Percentiles rank a stretch among this genome's conserved stretches.
These are phyloP conservation scores for Tenthredo notha DNA, from an alignment of 2,888 invertebrate species.

Conservation along the genomic window DNA sequence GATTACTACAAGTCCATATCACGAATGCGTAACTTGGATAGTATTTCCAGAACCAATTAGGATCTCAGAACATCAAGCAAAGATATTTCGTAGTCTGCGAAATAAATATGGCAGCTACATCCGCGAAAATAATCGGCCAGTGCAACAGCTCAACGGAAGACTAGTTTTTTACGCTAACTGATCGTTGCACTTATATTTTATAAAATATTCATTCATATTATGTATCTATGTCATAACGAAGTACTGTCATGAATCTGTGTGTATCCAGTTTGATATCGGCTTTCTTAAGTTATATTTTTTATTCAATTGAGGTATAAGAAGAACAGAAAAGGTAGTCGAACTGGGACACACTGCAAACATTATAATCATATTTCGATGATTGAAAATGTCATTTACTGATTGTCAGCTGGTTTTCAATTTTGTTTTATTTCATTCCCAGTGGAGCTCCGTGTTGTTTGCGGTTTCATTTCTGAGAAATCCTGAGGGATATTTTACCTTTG, in stretches of 20 bases:
- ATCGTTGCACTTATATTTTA: neutral
- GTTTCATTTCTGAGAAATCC: neutral
- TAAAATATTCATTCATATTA: neutral
- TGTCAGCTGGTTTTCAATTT: neutral
- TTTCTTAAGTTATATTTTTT: neutral
- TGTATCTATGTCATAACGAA: neutral
- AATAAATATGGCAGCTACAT: conserved; percentile 35
- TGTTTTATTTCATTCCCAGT: neutral
- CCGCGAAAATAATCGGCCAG: conserved; percentile 41
- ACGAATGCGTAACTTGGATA: conserved; percentile 69
- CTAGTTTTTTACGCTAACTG: conserved; percentile 37
- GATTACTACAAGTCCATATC: conserved; percentile 58
- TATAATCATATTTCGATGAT: neutral
- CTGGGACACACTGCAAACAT: no score
- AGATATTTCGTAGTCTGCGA: conserved; percentile 18
- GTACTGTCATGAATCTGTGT: neutral
- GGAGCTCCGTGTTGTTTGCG: no score
- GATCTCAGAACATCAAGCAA: conserved; percentile 66
- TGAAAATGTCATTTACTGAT: neutral
- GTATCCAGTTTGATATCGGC: neutral
- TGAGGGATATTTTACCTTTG: neutral
- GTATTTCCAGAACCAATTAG: conserved; percentile 68
- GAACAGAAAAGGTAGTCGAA: neutral
- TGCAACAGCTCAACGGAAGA: conserved; percentile 41
- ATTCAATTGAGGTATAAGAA: neutral